These are phyloP conservation scores for Hermaeophaga mercurialis DNA, from an alignment of 2,888 invertebrate species.

Conservation along the genomic window DNA sequence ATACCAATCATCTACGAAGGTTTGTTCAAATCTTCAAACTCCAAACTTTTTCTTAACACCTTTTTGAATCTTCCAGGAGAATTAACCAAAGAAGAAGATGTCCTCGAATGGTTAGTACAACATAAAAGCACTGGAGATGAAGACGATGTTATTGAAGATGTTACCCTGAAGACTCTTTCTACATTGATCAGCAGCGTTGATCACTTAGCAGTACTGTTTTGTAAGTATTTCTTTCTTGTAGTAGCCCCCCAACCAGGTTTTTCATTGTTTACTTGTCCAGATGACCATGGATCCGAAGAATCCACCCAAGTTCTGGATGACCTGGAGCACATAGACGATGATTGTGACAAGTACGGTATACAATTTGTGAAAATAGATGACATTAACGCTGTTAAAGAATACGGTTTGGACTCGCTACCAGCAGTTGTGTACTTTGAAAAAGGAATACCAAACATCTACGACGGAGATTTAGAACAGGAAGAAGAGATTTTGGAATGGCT, in stretches of 20 bases:
- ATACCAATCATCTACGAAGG: conserved; percentile 94
- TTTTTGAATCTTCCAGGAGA: conserved; percentile 66
- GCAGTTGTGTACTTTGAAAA: conserved; percentile 93
- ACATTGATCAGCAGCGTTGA: conserved; percentile 89
- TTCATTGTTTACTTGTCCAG: conserved; percentile 63
- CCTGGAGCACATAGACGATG: conserved; percentile 91
- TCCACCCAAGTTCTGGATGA: conserved; percentile 85
- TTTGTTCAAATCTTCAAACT: too few relatives aligned
- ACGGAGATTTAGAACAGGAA: conserved; percentile 87
- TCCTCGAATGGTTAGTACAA: conserved; percentile 90
- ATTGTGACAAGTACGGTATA: conserved; percentile 89
- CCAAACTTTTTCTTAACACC: too few relatives aligned
- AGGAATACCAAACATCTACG: conserved; percentile 89
- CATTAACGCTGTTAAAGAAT: conserved; percentile 79
- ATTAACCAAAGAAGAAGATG: conserved; percentile 87
- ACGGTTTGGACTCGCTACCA: conserved; percentile 82
- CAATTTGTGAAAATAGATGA: conserved; percentile 94
- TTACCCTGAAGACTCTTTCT: conserved; percentile 85
- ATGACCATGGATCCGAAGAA: conserved; percentile 88
- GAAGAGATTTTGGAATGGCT: conserved; percentile 89
- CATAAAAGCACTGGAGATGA: conserved; percentile 94
- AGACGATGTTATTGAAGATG: conserved; percentile 92
- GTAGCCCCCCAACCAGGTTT: too few relatives aligned
- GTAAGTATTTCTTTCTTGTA: conserved; percentile 73
- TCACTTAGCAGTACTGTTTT: conserved; percentile 89